Percentiles rank a stretch among this genome's conserved stretches.
phyloP scores from a whole-genome alignment of 2,888 invertebrate species.

The Oxycera nigricornis region DNA sequence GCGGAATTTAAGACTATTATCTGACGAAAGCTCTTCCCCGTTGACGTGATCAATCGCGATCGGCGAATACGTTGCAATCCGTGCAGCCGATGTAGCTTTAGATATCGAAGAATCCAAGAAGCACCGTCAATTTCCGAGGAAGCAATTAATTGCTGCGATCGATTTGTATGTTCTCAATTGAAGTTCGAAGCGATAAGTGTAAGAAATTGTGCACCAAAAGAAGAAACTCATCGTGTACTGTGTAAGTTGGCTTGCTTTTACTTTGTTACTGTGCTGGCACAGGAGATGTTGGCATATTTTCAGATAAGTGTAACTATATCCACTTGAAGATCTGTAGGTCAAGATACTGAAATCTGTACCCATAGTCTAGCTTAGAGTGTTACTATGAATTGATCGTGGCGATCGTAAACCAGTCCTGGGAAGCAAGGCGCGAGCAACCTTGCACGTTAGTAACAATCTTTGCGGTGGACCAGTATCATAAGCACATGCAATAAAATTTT shows the following conservation, averaged over 20 bases:
- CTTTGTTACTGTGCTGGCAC: not conserved
- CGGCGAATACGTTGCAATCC: not conserved
- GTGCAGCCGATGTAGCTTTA: not conserved
- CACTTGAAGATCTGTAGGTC: slow-evolving; percentile 13
- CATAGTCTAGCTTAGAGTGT: not conserved
- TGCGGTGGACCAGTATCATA: too few species aligned
- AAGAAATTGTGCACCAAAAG: slow-evolving; percentile 1
- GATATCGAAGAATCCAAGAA: not conserved
- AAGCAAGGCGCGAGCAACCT: not conserved
- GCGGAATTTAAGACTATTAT: not conserved
- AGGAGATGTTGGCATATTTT: not conserved
- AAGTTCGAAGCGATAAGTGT: not conserved
- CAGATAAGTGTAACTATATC: not conserved
- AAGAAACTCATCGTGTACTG: not conserved
- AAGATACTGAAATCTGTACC: not conserved
- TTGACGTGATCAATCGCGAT: not conserved
- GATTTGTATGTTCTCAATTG: not conserved
- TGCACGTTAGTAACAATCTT: not conserved
- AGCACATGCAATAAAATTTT: too few species aligned
- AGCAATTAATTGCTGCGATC: not conserved
- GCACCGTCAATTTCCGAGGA: not conserved
- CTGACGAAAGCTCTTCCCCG: slow-evolving; percentile 22
- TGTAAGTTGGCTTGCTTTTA: too few species aligned
- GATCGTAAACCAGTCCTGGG: not conserved
- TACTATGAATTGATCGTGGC: not conserved